Evolutionary conservation across 2,888 invertebrate genomes (phyloP), one percentile per base, ranked within the genome.

Genomic region (Linnaemya vulpina): DNA sequence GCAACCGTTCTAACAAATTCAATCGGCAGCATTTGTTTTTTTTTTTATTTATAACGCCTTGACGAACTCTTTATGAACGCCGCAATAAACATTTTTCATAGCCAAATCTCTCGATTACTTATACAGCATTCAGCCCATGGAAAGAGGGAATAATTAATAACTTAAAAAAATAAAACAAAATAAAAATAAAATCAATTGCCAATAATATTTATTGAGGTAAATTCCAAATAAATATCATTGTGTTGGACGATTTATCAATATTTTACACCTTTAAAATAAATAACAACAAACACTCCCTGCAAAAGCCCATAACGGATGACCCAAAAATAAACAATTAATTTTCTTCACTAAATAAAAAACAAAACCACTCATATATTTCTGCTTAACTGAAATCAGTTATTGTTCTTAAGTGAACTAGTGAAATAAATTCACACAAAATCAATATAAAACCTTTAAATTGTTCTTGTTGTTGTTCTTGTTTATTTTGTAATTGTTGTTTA

Each of bases 371-470:
- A 40, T 70, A 43, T 25, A 20, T 35, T 35, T 22, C 30, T 40
- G 53, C 17, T 8, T 22, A 65, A 13, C 20, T 43, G 25, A 55
- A 63, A 53, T 22, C 46, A 75, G n/a, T 10, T 55, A 15, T 10
- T 9, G 2, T 63, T 63, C 22, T 53, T 38, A 10, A 38, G 20
- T 38, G 38, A 13, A 53, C 15, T 15, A 22, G 68, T 40, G 46
- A 53, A 75, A 67, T 60, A 80, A 67, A 74, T 79, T 79, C 73
- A 80, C 80, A 74, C 73, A 65, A 80, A 73, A 80, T 58, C 71
- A 73, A 63, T 58, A 46, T 15, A 46, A 46, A 55, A 53, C 15
- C 11, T 40, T 43, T 35, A 49, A 25, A 5, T 30, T 30, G 30
- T 30, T 30, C 3, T 30, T 30, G 30, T 30, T 30, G 30, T 5